Evolutionary conservation across 2,888 invertebrate genomes (phyloP), one percentile per base, ranked within the genome.

Genomic region (Drosophila melanosoma): DNA sequence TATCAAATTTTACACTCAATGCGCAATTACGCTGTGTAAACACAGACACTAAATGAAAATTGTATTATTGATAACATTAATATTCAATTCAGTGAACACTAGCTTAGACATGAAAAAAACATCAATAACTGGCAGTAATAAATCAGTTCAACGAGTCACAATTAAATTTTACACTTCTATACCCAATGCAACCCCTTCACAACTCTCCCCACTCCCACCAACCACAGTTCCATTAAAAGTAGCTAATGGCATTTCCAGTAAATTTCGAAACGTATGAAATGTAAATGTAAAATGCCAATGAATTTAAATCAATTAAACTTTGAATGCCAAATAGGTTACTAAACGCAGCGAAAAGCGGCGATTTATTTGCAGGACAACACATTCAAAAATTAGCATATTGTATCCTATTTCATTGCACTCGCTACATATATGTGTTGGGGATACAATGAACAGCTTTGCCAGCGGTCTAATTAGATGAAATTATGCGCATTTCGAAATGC

Each of bases 211-310:
- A 20, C 8, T 17, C n/a, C 15, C 23, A 7, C 15, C 51, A 40
- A 69, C 87, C 87, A 69, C 85, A 87, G 66, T 64, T 87, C 70
- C 84, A 87, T 89, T 87, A 83, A 74, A 74, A 77, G 63, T 74
- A 80, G 77, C 71, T 87, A 85, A 85, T 85, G 89, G 76, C 77
- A 76, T 83, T 83, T 57, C n/a, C 69, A 63, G 74, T 49, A 69
- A 75, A 77, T 76, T 69, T 62, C 58, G 51, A 33, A 56, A 17
- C 20, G 53, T 36, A 56, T 63, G 52, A 54, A 51, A 36, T 60
- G 68, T 33, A 69, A 71, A 75, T 83, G 69, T 42, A 38, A 76
- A 76, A 69, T 68, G 58, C 33, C 51, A 63, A 57, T 75, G 64
- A 57, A 65, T 81, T 84, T 54, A 69, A 86, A 76, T 65, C 77